Conservation (phyloP, 1,140 invertebrate species). For the Apocrypta bakeri region DNA sequence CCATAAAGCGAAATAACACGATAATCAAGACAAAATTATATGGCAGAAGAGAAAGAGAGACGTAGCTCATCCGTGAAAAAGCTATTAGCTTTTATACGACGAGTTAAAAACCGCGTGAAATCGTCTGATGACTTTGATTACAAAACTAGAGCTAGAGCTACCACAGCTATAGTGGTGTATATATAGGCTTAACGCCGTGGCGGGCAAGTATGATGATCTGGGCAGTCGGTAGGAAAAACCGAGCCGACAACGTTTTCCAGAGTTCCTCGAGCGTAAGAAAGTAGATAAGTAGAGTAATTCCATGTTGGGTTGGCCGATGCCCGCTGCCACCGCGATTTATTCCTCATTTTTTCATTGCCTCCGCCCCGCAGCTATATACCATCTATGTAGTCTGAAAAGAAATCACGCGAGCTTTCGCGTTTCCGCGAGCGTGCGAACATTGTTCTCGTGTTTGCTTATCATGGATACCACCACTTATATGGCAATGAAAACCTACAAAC, state of each 20-base stretch:
- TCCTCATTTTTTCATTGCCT: not conserved
- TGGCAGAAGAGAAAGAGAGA: not conserved
- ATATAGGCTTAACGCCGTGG: slow-evolving; percentile 6
- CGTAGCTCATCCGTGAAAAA: slow-evolving; percentile 3
- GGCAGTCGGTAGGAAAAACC: not conserved
- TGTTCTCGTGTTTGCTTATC: slow-evolving; percentile 9
- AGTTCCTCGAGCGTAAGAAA: slow-evolving; percentile 11
- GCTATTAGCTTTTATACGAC: not conserved
- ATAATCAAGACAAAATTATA: not conserved
- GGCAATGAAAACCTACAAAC: slow-evolving; percentile 8
- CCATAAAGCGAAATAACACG: not conserved
- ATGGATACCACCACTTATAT: not conserved
- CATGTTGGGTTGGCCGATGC: slow-evolving; percentile 20
- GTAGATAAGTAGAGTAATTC: slow-evolving; percentile 51
- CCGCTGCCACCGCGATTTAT: not conserved
- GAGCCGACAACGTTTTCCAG: not conserved
- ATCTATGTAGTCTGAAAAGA: not conserved
- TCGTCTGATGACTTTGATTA: slow-evolving; percentile 26
- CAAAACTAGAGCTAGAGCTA: slow-evolving; percentile 25
- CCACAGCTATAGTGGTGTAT: too few relatives aligned
- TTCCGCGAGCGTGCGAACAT: not conserved
- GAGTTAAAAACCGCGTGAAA: slow-evolving; percentile 37
- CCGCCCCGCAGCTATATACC: not conserved
- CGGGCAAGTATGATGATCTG: slow-evolving; percentile 35
- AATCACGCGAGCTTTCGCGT: slow-evolving; percentile 28